Evolutionary conservation across 2,113 vertebrate genomes (phyloP), one percentile per base, ranked within the genome.

Genomic region (Hucho hucho): DNA sequence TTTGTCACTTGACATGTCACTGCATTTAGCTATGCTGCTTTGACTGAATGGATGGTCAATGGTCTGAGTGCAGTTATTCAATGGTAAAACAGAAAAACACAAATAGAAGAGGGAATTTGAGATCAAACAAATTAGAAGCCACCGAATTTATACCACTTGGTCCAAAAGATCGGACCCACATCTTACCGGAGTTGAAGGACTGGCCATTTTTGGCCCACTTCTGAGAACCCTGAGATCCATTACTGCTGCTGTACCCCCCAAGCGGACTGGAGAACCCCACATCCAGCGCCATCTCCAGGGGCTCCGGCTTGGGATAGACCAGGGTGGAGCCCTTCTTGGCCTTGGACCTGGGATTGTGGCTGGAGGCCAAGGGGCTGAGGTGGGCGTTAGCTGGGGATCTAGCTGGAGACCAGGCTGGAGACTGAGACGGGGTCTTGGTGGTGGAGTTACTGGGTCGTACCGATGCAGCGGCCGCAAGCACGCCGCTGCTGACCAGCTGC

Each of bases 281-380:
- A 65, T 16, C 71, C 14, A 92, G 69, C 20, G 90, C 87, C 0
- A 79, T 24, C 68, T 93, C 91, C 53, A 85, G 20, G 11, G 86
- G 87, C 71, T 93, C 92, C 0, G 83, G 80, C 85, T 97, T 96
- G 14, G 94, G 89, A 79, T 92, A 85, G 0, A 88, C 91, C 2
- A 90, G 74, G 1, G 91, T 79, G 53, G 88, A 91, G 32, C 92
- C 93, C 75, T 94, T 94, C 75, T 89, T 91, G 32, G 93, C 93
- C 72, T 92, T 93, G 46, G 92, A 90, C 11, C 89, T 88, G 28
- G 65, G 83, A 80, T 74, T 76, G 5, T 64, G 13, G 0, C 26
- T 20, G 37, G 14, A 74, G 64, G 20, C 14, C 25, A 14, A 11
- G 63, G 73, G 18, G 64, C 72, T 1, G 69, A 59, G 26, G 69